These are phyloP conservation scores for Spodoptera picta DNA, from an alignment of 2,888 invertebrate genomes.

Conservation along the genomic window DNA sequence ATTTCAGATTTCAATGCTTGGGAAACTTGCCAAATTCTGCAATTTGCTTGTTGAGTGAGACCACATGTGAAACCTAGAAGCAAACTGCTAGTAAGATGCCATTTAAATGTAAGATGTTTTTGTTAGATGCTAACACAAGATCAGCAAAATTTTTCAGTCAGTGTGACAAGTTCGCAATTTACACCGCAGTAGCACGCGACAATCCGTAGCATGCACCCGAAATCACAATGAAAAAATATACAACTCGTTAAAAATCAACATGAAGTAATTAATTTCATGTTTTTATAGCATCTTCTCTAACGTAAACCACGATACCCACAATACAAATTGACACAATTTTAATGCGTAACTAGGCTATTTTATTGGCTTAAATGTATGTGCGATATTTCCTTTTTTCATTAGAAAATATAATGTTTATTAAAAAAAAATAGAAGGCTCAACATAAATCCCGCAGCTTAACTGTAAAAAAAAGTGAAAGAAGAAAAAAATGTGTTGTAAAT, in stretches of 20 bases:
- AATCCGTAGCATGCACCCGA: slow-evolving; percentile 21
- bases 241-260: slow-evolving; percentile 17
- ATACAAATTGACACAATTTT: too few relatives aligned
- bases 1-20: too few relatives aligned
- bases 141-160: slow-evolving; percentile 5
- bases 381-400: background rate
- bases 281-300: background rate
- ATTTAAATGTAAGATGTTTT: too few relatives aligned
- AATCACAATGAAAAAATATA: slow-evolving; percentile 20
- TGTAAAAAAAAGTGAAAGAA: slow-evolving; percentile 24
- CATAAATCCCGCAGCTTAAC: slow-evolving; percentile 9
- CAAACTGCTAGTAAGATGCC: too few relatives aligned
- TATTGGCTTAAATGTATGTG: background rate
- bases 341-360: too few relatives aligned
- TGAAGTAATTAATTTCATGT: slow-evolving; percentile 1
- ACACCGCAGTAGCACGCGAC: slow-evolving; percentile 22
- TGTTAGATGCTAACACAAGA: too few relatives aligned
- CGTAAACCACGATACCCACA: too few relatives aligned
- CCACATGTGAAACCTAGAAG: too few relatives aligned
- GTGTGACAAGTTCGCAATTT: slow-evolving; percentile 17
- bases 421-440: slow-evolving; percentile 9
- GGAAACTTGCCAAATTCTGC: background rate
- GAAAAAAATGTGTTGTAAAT: slow-evolving; percentile 45
- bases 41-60: background rate
- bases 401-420: background rate